Percentiles rank a stretch among this genome's conserved stretches.
These are phyloP conservation scores for Pseudochirops cupreus DNA, from an alignment of 2,797 vertebrate genomes.

Conservation along the genomic window DNA sequence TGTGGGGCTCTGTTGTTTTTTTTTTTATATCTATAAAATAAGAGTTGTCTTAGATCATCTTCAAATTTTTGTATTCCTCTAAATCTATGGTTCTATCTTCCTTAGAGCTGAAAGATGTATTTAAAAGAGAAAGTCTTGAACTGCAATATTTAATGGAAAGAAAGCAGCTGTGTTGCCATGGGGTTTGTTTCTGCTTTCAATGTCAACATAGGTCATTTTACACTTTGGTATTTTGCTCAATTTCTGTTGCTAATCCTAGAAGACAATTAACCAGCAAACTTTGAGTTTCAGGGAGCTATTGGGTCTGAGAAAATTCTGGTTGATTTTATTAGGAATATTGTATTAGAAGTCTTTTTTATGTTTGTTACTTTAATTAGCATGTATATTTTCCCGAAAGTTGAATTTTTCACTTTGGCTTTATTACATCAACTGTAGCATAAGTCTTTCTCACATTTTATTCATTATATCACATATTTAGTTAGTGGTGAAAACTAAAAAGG, in stretches of 20 bases:
- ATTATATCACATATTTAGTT: constrained; percentile 76
- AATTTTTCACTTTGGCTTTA: constrained; percentile 52
- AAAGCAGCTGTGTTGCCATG: neutral
- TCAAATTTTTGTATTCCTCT: neutral
- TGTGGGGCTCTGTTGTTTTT: neutral
- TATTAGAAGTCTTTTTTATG: constrained; percentile 68
- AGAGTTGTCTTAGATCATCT: neutral
- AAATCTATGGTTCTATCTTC: neutral
- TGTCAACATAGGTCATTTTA: neutral
- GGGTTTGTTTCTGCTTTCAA: neutral
- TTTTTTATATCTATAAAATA: neutral
- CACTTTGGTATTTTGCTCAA: constrained; percentile 6
- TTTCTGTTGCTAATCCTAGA: constrained; percentile 51
- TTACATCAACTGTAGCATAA: constrained; percentile 51
- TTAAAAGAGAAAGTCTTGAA: neutral
- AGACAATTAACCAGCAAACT: neutral
- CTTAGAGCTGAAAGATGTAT: neutral
- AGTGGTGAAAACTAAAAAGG: constrained; percentile 57
- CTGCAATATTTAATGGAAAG: neutral
- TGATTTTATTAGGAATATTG: constrained; percentile 69
- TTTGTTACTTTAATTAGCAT: constrained; percentile 79
- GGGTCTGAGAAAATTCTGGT: constrained; percentile 53
- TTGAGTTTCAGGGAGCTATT: neutral
- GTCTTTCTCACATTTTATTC: constrained; percentile 72
- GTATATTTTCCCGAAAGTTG: constrained; percentile 74